phyloP scores from a whole-genome alignment of 2,113 vertebrate species.

The Cariama cristata region DNA sequence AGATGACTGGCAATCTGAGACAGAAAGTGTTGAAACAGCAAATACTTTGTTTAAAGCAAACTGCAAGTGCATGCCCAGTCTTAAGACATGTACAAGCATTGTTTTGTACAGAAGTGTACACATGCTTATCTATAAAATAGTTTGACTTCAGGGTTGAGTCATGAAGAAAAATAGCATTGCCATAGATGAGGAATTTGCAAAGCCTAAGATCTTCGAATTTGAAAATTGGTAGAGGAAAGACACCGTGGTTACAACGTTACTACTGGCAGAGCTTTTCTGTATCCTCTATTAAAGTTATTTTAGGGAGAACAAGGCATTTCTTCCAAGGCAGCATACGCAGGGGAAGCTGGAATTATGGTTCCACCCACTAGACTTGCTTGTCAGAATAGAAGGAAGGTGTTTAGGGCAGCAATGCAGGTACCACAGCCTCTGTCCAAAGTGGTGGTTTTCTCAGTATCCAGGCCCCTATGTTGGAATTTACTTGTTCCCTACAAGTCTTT shows the following conservation, averaged over 20 bases:
- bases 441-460: not conserved
- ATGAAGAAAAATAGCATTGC: not conserved
- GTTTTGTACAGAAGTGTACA: not conserved
- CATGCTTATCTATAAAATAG: not conserved
- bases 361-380: not conserved
- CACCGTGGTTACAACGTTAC: not conserved
- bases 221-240: not conserved
- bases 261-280: not conserved
- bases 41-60: not conserved
- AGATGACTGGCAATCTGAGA: not conserved
- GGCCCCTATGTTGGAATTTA: not conserved
- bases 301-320: not conserved
- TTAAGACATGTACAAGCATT: not conserved
- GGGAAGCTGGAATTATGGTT: not conserved
- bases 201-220: not conserved
- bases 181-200: not conserved
- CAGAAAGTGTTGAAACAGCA: not conserved
- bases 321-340: not conserved
- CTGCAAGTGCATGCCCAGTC: not conserved
- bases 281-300: not conserved
- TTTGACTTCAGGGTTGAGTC: not conserved
- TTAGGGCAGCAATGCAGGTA: not conserved
- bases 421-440: not conserved
- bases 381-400: not conserved
- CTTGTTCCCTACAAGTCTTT: not conserved